These are phyloP conservation scores for Datnioides undecimradiatus DNA, from an alignment of 2,113 vertebrate genomes.

Conservation along the genomic window DNA sequence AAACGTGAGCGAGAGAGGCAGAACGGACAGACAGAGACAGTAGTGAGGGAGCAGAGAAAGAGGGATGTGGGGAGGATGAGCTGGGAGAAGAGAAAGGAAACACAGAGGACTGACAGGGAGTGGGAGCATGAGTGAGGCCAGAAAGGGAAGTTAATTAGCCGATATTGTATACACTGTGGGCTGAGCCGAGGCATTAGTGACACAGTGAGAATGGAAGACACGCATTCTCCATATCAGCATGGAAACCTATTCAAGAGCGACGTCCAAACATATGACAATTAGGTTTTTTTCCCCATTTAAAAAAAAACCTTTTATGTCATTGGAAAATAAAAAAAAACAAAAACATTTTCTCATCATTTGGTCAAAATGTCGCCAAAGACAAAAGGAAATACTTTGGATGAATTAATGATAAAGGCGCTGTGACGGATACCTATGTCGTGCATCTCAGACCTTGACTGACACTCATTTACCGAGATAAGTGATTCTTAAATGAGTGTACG, in stretches of 20 bases:
- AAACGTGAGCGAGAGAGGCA: slow-evolving; percentile 36
- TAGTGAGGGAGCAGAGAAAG: slow-evolving; percentile 16
- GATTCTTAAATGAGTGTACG: slow-evolving; percentile 45
- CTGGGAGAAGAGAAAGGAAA: background rate
- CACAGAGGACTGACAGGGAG: slow-evolving; percentile 11
- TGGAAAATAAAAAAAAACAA: background rate
- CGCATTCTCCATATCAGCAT: slow-evolving; percentile 14
- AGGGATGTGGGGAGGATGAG: background rate
- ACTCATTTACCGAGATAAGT: slow-evolving; percentile 56
- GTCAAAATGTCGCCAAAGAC: background rate
- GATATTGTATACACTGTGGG: slow-evolving; percentile 49
- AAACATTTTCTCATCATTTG: background rate
- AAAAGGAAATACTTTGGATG: background rate
- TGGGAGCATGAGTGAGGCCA: slow-evolving; percentile 11
- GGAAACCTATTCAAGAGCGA: background rate
- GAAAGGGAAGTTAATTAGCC: slow-evolving; percentile 63
- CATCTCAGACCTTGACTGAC: slow-evolving; percentile 49
- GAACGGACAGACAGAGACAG: slow-evolving; percentile 12
- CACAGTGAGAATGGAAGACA: slow-evolving; percentile 14
- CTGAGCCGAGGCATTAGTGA: slow-evolving; percentile 34
- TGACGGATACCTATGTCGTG: slow-evolving; percentile 21
- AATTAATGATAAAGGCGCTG: slow-evolving; percentile 14
- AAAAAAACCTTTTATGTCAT: too few species aligned
- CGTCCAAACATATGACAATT: background rate
- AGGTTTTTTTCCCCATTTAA: background rate